Percentiles rank a stretch among this genome's conserved stretches.
These are phyloP conservation scores for Timema cristinae DNA, from an alignment of 2,888 invertebrate genomes.

Conservation along the genomic window DNA sequence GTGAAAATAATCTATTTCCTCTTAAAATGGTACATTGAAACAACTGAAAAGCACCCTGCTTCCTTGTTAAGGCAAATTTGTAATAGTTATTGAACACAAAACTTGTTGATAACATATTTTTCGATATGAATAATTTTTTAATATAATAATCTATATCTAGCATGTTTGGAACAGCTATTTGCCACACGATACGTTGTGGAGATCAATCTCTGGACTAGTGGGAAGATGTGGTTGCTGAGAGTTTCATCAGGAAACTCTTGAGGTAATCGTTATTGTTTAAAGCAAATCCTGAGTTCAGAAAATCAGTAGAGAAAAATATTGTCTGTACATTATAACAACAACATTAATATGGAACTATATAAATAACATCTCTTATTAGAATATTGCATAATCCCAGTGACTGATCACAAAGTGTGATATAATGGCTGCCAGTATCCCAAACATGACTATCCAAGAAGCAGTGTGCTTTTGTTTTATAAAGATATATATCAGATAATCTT, in stretches of 20 bases:
- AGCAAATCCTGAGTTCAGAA: slow-evolving; percentile 28
- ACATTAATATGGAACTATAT: slow-evolving; percentile 27
- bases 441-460: slow-evolving; percentile 13
- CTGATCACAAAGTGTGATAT: neutral
- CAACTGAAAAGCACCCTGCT: slow-evolving; percentile 12
- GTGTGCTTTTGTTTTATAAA: slow-evolving; percentile 19
- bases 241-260: slow-evolving; percentile 19
- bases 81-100: no score
- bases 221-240: slow-evolving; percentile 10
- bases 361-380: slow-evolving; percentile 11
- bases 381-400: neutral
- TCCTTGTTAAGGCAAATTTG: neutral
- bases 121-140: no score
- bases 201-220: slow-evolving; percentile 20
- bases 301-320: slow-evolving; percentile 23
- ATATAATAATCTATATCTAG: no score
- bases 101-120: no score
- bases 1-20: no score
- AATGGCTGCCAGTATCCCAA: slow-evolving; percentile 7
- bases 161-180: no score
- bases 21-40: neutral
- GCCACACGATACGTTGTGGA: no score
- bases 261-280: slow-evolving; percentile 26
- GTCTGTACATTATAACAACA: slow-evolving; percentile 24
- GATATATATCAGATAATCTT: slow-evolving; percentile 16